Evolutionary conservation across 2,888 invertebrate genomes (phyloP), one percentile per base, ranked within the genome.

Genomic region (Polydrusus pterygomalis): DNA sequence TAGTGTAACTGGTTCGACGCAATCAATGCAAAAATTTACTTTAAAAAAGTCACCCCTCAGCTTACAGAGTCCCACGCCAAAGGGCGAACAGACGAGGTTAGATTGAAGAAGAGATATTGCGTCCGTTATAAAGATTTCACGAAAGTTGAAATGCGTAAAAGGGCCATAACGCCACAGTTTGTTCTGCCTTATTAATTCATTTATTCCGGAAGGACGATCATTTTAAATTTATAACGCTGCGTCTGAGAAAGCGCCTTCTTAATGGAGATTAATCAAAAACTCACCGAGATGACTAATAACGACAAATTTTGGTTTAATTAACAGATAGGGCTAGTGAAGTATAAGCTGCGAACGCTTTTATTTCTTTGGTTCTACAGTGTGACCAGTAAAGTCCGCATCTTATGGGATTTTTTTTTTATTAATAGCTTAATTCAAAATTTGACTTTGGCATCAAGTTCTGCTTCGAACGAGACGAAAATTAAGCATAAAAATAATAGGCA

Each of bases 161-260:
- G 58, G 71, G 58, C 45, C 56, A 40, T 49, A 58, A 72, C 45
- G 68, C 67, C 67, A 72, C 72, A 72, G 62, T 73, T 73, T 73
- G 62, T 73, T 73, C 73, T 73, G 73, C 60, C 67, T 73, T 67
- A 73, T 68, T 73, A 73, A 73, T 68, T 65, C 65, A 65, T 65
- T 73, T 73, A 73, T 73, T 73, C 62, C 40, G 49, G 62, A 68
- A 62, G 65, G 60, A 62, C 65, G 73, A 68, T 62, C 47, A 73
- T 68, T 68, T 67, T 49, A 62, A 73, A 73, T 73, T 73, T 68
- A 73, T 73, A 58, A 68, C 30, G 60, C 60, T 40, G 73, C 45
- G 67, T 45, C 67, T n/a, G 68, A 62, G 65, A 34, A 56, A 65
- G 64, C 25, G 45, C 20, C 43, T 38, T 71, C 56, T 25, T 34